These are phyloP conservation scores for Mongoloraphidia duomilia DNA, from an alignment of 2,888 invertebrate species.

Conservation along the genomic window DNA sequence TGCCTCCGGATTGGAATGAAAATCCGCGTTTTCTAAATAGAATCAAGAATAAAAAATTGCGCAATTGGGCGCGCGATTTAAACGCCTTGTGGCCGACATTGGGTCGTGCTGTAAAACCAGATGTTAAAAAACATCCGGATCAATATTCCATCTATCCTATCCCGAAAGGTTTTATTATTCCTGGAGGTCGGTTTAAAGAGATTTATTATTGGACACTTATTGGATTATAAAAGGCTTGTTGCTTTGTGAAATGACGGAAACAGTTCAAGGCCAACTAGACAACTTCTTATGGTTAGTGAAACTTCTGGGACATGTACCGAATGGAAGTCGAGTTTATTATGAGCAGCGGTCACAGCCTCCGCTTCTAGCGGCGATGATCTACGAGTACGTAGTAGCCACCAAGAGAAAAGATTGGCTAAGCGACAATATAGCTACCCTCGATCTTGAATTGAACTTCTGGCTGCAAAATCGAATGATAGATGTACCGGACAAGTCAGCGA, in stretches of 20 bases:
- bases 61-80: conserved; percentile 45
- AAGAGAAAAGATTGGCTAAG: conserved; percentile 46
- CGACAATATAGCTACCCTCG: conserved; percentile 39
- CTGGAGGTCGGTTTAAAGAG: conserved; percentile 56
- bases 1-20: conserved; percentile 40
- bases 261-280: conserved; percentile 57
- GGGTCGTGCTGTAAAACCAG: conserved; percentile 43
- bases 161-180: conserved; percentile 49
- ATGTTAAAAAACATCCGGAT: conserved; percentile 33
- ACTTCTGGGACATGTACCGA: conserved; percentile 56
- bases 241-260: conserved; percentile 57
- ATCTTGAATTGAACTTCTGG: conserved; percentile 52
- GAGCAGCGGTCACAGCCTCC: conserved; percentile 56
- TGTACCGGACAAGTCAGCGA: too few species aligned
- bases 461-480: conserved; percentile 38
- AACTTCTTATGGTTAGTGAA: conserved; percentile 59
- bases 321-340: conserved; percentile 72
- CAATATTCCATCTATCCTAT: conserved; percentile 26
- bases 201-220: conserved; percentile 77
- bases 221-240: conserved; percentile 74
- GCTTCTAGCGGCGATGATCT: conserved; percentile 53
- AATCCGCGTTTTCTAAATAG: conserved; percentile 43
- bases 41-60: conserved; percentile 40
- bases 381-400: conserved; percentile 48
- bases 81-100: conserved; percentile 47